Percentiles rank a stretch among this genome's conserved stretches.
Evolutionary conservation across 1,140 invertebrate species (phyloP).

Genomic region (Paralvinella palmiformis): DNA sequence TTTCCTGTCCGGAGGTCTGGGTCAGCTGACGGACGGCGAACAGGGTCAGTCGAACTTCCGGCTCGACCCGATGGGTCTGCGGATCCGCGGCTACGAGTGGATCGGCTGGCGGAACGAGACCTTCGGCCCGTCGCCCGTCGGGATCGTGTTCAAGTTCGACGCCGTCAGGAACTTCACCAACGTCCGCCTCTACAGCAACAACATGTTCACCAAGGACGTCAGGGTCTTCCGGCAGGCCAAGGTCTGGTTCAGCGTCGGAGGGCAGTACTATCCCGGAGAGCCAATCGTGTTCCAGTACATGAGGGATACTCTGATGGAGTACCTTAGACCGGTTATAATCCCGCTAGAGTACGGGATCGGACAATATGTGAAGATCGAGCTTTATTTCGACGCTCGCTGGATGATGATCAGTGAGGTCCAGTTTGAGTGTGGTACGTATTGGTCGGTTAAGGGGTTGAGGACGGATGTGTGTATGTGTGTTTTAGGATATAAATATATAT

Average conservation of each 20-base stretch:
- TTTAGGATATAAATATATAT: no score
- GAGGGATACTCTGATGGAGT: slow-evolving; percentile 75
- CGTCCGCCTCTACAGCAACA: slow-evolving; percentile 75
- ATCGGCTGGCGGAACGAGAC: slow-evolving; percentile 60
- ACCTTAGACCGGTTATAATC: slow-evolving; percentile 23
- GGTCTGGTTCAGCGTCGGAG: slow-evolving; percentile 73
- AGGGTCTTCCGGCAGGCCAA: slow-evolving; percentile 59
- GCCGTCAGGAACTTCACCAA: slow-evolving; percentile 77
- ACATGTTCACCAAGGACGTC: slow-evolving; percentile 63
- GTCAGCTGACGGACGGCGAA: slow-evolving; percentile 79
- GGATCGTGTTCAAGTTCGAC: slow-evolving; percentile 74
- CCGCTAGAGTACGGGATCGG: slow-evolving; percentile 54
- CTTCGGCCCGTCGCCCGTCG: slow-evolving; percentile 27
- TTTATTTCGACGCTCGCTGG: slow-evolving; percentile 77
- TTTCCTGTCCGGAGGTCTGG: slow-evolving; percentile 67
- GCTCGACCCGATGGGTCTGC: slow-evolving; percentile 61
- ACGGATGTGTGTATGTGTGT: no score
- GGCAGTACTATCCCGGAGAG: slow-evolving; percentile 54
- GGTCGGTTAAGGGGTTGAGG: no score
- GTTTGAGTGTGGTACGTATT: slow-evolving; percentile 47
- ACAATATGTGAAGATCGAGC: slow-evolving; percentile 71
- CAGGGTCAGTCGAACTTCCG: slow-evolving; percentile 64
- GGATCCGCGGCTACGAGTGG: slow-evolving; percentile 72
- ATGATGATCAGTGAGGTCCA: slow-evolving; percentile 81
- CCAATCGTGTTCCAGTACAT: slow-evolving; percentile 66